Evolutionary conservation across 2,797 vertebrate species (phyloP).

Genomic region (Pygocentrus nattereri): DNA sequence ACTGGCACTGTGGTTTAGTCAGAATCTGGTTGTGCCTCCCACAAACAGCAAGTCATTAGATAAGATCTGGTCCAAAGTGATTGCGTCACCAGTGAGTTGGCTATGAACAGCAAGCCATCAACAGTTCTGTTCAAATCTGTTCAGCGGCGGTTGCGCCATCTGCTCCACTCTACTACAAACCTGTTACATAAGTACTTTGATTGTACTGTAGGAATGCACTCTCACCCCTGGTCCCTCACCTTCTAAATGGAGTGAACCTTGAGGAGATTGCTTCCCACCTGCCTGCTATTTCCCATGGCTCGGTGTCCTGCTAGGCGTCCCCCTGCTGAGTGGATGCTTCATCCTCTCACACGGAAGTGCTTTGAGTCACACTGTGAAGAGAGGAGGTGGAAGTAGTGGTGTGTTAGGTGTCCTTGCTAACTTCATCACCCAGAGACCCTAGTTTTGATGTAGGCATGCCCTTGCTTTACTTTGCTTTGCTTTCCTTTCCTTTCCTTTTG

Average conservation of each 20-base stretch:
- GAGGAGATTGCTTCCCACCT: neutral
- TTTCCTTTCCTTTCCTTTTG: too few species aligned
- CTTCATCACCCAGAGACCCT: neutral
- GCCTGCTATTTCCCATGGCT: neutral
- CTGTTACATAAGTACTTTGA: neutral
- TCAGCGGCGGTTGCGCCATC: conserved; percentile 11
- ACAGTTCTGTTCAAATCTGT: conserved; percentile 30
- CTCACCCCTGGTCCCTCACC: neutral
- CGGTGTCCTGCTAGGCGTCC: neutral
- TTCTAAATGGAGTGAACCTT: neutral
- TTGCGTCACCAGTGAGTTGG: conserved; percentile 38
- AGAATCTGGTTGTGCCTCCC: neutral
- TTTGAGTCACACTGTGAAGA: neutral
- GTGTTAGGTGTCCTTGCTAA: conserved; percentile 14
- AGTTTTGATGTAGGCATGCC: neutral
- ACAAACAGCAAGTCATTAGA: conserved; percentile 22
- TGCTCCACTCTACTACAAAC: neutral
- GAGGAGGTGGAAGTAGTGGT: neutral
- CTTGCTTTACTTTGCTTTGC: too few species aligned
- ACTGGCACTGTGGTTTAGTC: neutral
- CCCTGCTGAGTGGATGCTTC: neutral
- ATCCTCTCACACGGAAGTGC: neutral
- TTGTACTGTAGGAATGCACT: neutral
- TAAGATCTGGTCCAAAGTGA: conserved; percentile 25
- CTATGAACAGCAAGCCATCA: conserved; percentile 18